phyloP scores from a whole-genome alignment of 92 coral and sea anemone genomes.

The Epizoanthus illoricatus region DNA sequence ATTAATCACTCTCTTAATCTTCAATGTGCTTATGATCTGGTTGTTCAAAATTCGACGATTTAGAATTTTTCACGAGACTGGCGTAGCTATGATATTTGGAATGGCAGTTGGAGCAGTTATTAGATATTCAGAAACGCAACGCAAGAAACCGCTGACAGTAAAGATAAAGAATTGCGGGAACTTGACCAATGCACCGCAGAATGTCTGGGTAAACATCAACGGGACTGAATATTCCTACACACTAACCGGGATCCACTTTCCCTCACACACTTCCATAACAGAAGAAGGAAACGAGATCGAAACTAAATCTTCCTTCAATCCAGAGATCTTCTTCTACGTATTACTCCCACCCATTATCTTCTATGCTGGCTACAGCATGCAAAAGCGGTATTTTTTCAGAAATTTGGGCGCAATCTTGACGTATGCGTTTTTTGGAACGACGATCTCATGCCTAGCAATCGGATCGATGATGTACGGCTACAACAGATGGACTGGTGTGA shows the following conservation, averaged over 20 bases:
- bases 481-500: constrained; percentile 85
- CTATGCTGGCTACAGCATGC: constrained; percentile 97
- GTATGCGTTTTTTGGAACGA: constrained; percentile 94
- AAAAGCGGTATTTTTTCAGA: constrained; percentile 92
- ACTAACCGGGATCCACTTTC: constrained; percentile 90
- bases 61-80: constrained; percentile 94
- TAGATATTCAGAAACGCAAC: constrained; percentile 76
- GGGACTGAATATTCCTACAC: constrained; percentile 93
- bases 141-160: constrained; percentile 82
- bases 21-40: constrained; percentile 93
- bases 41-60: constrained; percentile 92
- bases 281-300: constrained; percentile 91
- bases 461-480: constrained; percentile 89
- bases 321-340: constrained; percentile 95
- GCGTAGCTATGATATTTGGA: constrained; percentile 96
- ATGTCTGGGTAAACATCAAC: constrained; percentile 84
- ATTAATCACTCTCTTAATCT: constrained; percentile 80
- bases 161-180: constrained; percentile 89
- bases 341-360: constrained; percentile 96
- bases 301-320: constrained; percentile 90
- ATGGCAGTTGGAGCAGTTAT: constrained; percentile 88
- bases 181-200: constrained; percentile 87
- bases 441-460: constrained; percentile 83
- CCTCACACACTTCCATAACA: constrained; percentile 66
- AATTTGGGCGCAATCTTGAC: constrained; percentile 97